Conservation (phyloP, 2,113 vertebrate species). For the Puma concolor region DNA sequence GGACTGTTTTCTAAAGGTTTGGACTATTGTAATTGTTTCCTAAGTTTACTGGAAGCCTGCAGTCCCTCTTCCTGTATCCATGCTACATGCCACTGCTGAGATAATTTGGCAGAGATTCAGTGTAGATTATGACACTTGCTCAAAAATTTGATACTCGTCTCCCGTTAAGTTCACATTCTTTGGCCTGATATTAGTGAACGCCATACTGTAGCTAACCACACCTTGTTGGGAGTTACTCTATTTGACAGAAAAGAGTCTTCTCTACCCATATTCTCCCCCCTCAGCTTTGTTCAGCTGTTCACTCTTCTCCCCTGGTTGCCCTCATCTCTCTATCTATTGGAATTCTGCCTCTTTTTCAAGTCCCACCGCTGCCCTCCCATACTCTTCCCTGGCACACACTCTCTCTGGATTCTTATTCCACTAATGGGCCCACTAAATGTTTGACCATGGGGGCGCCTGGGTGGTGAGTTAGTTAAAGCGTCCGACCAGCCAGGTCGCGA, state of each 20-base stretch:
- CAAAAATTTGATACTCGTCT: neutral
- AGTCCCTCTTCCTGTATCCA: neutral
- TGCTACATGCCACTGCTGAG: neutral
- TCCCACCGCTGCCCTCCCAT: neutral
- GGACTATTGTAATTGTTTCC: neutral
- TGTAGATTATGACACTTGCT: neutral
- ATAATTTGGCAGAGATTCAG: constrained; percentile 6
- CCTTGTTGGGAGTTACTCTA: neutral
- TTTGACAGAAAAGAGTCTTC: neutral
- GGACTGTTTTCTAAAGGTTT: neutral
- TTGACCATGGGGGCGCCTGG: too few species aligned
- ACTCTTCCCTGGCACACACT: neutral
- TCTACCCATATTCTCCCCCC: neutral
- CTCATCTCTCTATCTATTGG: neutral
- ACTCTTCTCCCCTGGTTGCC: neutral
- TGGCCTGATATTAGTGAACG: neutral
- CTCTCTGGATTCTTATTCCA: neutral
- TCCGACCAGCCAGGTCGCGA: too few species aligned
- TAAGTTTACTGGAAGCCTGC: constrained; percentile 33
- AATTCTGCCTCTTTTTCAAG: neutral
- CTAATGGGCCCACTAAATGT: neutral
- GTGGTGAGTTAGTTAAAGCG: too few species aligned
- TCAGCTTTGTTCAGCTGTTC: neutral
- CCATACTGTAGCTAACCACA: neutral
- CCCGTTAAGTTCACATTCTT: neutral